phyloP scores from a whole-genome alignment of 1,140 invertebrate genomes.

The Metaphire vulgaris region DNA sequence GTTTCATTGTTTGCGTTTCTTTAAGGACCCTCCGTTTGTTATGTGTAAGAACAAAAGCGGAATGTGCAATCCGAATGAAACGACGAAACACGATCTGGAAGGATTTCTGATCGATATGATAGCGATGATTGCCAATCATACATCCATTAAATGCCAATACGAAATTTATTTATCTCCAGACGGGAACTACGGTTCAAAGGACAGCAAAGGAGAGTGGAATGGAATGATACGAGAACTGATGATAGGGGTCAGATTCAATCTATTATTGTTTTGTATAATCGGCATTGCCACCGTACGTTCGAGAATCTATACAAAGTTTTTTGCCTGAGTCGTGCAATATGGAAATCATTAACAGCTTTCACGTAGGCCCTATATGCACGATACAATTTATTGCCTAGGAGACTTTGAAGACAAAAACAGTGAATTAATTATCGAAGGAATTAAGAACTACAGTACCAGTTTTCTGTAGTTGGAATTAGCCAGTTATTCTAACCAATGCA shows the following conservation, averaged over 20 bases:
- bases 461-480: no score
- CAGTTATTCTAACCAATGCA: no score
- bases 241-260: constrained; percentile 32
- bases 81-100: constrained; percentile 14
- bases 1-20: not conserved
- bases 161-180: constrained; percentile 78
- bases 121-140: constrained; percentile 34
- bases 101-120: constrained; percentile 42
- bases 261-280: not conserved
- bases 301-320: no score
- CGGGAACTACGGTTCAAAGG: constrained; percentile 79
- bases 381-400: no score
- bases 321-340: no score
- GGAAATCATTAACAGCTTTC: no score
- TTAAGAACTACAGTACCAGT: no score
- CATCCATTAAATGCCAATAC: constrained; percentile 75
- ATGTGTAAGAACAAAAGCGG: not conserved
- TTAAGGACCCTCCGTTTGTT: not conserved
- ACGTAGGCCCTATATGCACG: no score
- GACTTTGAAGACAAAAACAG: no score
- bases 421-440: no score
- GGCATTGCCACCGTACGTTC: no score
- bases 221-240: constrained; percentile 45
- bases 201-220: constrained; percentile 63
- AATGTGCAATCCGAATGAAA: constrained; percentile 10